These are phyloP conservation scores for Morinoia aosen DNA, from an alignment of 2,888 invertebrate genomes.

Conservation along the genomic window DNA sequence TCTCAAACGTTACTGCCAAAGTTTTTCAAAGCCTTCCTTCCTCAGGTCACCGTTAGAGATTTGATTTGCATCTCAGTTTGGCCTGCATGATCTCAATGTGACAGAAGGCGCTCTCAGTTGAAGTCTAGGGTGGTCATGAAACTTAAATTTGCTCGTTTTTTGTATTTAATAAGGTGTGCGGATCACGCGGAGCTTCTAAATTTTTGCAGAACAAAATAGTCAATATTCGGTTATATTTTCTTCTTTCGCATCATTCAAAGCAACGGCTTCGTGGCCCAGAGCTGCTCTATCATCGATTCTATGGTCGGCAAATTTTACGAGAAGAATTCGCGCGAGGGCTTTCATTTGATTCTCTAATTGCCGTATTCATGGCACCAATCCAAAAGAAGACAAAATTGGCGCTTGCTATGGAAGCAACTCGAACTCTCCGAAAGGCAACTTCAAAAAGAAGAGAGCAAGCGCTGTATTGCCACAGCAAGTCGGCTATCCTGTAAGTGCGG, in stretches of 20 bases:
- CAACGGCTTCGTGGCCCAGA: not conserved
- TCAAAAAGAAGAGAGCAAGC: not conserved
- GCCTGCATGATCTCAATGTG: not conserved
- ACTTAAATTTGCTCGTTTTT: not conserved
- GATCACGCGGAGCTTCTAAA: not conserved
- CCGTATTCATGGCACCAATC: conserved; percentile 29
- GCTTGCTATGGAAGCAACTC: conserved; percentile 26
- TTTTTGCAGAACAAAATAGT: not conserved
- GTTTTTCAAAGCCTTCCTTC: conserved; percentile 31
- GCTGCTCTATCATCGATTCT: conserved; percentile 29
- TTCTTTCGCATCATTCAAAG: not conserved
- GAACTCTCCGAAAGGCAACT: not conserved
- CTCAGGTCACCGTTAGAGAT: conserved; percentile 15
- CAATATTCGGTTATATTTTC: not conserved
- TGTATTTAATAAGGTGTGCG: not conserved
- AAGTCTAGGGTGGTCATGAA: not conserved
- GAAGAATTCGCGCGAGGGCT: conserved; percentile 1
- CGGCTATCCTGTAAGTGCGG: not conserved
- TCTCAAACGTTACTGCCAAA: conserved; percentile 45
- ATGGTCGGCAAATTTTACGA: conserved; percentile 30
- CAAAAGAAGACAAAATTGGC: conserved; percentile 42
- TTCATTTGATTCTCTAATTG: conserved; percentile 45
- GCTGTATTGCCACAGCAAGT: not conserved
- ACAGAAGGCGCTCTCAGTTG: not conserved
- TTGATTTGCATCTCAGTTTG: conserved; percentile 27